These are phyloP conservation scores for Lepisosteus osseus DNA, from an alignment of 2,113 vertebrate species.

Conservation along the genomic window DNA sequence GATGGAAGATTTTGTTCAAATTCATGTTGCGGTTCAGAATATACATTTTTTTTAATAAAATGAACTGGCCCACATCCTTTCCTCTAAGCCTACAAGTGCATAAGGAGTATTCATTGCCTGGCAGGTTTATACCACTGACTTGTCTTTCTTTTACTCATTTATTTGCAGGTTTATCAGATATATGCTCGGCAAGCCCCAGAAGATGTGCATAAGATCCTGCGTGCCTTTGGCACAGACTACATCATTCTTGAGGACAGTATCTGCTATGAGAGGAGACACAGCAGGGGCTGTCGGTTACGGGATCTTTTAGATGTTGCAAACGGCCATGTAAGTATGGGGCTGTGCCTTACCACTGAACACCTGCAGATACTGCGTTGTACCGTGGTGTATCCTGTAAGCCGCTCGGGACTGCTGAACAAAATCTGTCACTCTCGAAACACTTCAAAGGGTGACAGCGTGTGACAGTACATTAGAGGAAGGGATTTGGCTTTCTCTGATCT, in stretches of 20 bases:
- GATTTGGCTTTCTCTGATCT: not conserved
- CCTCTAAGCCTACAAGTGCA: no score
- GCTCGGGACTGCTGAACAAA: slow-evolving; percentile 9
- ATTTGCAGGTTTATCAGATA: slow-evolving; percentile 86
- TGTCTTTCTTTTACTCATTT: no score
- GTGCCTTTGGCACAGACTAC: slow-evolving; percentile 79
- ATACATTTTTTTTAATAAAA: no score
- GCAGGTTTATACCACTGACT: no score
- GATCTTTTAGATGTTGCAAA: slow-evolving; percentile 90
- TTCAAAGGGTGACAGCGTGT: not conserved
- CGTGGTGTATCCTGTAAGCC: slow-evolving; percentile 16
- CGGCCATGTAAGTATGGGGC: slow-evolving; percentile 76
- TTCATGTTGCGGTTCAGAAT: no score
- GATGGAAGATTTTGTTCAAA: no score
- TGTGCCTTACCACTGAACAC: not conserved
- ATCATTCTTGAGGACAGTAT: slow-evolving; percentile 93
- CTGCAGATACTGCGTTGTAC: not conserved
- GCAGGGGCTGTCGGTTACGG: slow-evolving; percentile 82
- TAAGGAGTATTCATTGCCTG: no score
- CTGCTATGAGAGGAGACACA: slow-evolving; percentile 86
- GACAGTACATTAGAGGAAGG: not conserved
- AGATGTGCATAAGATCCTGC: slow-evolving; percentile 75
- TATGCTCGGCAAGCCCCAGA: slow-evolving; percentile 80
- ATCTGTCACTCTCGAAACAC: slow-evolving; percentile 3
- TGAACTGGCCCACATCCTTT: no score